Percentiles rank a stretch among this genome's conserved stretches.
These are phyloP conservation scores for Choristoneura rosaceana DNA, from an alignment of 2,888 invertebrate genomes.

Conservation along the genomic window DNA sequence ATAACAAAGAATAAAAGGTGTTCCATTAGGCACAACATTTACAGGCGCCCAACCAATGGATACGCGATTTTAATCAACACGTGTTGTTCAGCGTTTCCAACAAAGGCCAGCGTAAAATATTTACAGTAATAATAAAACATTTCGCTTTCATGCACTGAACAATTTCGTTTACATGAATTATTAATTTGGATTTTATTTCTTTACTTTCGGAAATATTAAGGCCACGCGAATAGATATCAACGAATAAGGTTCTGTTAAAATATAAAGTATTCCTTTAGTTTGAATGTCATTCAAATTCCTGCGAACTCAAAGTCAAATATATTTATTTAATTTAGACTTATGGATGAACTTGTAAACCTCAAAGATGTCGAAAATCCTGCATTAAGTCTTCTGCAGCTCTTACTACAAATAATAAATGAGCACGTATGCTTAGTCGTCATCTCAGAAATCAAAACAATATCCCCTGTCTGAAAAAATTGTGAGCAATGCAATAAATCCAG, in stretches of 20 bases:
- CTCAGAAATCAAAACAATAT: neutral
- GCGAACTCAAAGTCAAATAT: too few species aligned
- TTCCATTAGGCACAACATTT: constrained; percentile 18
- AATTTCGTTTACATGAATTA: constrained; percentile 14
- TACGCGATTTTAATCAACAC: constrained; percentile 15
- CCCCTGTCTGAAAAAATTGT: neutral
- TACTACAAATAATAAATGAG: too few species aligned
- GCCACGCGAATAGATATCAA: neutral
- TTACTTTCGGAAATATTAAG: neutral
- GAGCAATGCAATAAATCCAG: constrained; percentile 6
- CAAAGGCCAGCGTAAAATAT: constrained; percentile 7
- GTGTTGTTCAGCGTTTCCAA: neutral
- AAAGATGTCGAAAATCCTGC: too few species aligned
- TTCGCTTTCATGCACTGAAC: constrained; percentile 11
- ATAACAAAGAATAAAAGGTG: constrained; percentile 19
- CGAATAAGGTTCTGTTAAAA: too few species aligned
- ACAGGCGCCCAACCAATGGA: constrained; percentile 1
- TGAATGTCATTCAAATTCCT: too few species aligned
- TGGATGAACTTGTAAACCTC: too few species aligned
- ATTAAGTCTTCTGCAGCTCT: too few species aligned
- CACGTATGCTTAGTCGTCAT: neutral
- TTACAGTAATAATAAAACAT: constrained; percentile 2
- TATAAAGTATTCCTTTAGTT: too few species aligned
- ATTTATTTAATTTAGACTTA: too few species aligned
- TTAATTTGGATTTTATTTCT: constrained; percentile 10